A percentile compares a stretch with the other conserved stretches of the same genome.
These are phyloP conservation scores for Euproctis similis DNA, from an alignment of 2,888 invertebrate species.

Conservation along the genomic window DNA sequence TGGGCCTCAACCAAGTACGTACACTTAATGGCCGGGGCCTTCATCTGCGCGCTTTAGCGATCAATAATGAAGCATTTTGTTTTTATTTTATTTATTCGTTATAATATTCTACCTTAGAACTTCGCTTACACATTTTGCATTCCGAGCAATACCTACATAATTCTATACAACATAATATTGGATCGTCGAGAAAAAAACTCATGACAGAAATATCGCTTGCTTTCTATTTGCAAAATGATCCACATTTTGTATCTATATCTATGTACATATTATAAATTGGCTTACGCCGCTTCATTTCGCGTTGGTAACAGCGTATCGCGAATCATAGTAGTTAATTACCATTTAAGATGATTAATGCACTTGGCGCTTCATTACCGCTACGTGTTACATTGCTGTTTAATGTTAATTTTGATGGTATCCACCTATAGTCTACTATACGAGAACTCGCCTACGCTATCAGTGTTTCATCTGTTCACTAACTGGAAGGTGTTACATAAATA, in stretches of 20 bases:
- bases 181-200: no score
- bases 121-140: no score
- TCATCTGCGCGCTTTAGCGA: constrained; percentile 42
- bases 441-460: constrained; percentile 31
- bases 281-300: constrained; percentile 41
- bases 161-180: no score
- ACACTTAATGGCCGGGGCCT: constrained; percentile 50
- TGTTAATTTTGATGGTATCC: constrained; percentile 33
- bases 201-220: constrained; percentile 26
- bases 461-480: constrained; percentile 29
- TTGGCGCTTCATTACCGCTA: constrained; percentile 58
- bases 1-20: constrained; percentile 47
- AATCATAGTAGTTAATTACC: constrained; percentile 48
- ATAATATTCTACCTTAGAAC: no score
- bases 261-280: no score
- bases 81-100: no score
- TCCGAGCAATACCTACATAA: no score
- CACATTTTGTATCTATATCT: constrained; percentile 15
- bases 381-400: constrained; percentile 45
- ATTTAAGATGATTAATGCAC: constrained; percentile 45
- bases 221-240: constrained; percentile 24
- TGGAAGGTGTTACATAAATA: constrained; percentile 26
- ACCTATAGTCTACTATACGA: constrained; percentile 17
- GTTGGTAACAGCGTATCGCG: constrained; percentile 43
- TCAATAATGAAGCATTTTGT: constrained; percentile 35